Conservation (phyloP, 2,888 invertebrate species). For the Leptinotarsa rubiginosa region DNA sequence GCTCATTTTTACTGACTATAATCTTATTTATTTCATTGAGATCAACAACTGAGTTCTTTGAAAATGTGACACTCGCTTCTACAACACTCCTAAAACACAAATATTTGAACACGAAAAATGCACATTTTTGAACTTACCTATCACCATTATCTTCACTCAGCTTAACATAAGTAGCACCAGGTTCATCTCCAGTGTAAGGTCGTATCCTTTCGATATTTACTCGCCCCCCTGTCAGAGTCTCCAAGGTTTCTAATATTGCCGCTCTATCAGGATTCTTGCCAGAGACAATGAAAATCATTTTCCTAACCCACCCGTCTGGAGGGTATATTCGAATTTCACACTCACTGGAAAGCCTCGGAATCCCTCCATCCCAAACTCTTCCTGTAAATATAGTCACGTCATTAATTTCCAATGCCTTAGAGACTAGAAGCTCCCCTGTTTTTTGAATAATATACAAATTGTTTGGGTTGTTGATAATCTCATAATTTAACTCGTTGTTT, state of each 20-base stretch:
- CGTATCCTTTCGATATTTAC: slow-evolving; percentile 81
- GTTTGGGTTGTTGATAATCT: slow-evolving; percentile 81
- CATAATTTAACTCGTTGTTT: slow-evolving; percentile 88
- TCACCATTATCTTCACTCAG: slow-evolving; percentile 69
- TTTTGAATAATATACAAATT: slow-evolving; percentile 78
- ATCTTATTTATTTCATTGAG: slow-evolving; percentile 79
- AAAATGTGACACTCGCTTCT: slow-evolving; percentile 77
- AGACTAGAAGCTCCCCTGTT: slow-evolving; percentile 79
- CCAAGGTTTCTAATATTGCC: slow-evolving; percentile 80
- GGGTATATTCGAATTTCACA: slow-evolving; percentile 83
- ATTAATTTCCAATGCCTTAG: slow-evolving; percentile 64
- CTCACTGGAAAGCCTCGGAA: slow-evolving; percentile 80
- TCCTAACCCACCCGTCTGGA: slow-evolving; percentile 79
- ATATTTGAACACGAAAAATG: background rate
- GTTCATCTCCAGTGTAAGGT: slow-evolving; percentile 72
- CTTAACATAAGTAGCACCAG: slow-evolving; percentile 69
- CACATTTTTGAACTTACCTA: slow-evolving; percentile 65
- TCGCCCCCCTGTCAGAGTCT: slow-evolving; percentile 82
- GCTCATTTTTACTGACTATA: slow-evolving; percentile 49
- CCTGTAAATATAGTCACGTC: slow-evolving; percentile 76
- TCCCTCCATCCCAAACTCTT: slow-evolving; percentile 86
- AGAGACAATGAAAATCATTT: slow-evolving; percentile 85
- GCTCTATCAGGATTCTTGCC: slow-evolving; percentile 79
- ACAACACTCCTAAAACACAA: slow-evolving; percentile 75
- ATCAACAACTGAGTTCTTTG: slow-evolving; percentile 75